Percentiles rank a stretch among this genome's conserved stretches.
Evolutionary conservation across 2,888 invertebrate species (phyloP).

Genomic region (Drosophila maculinotata): DNA sequence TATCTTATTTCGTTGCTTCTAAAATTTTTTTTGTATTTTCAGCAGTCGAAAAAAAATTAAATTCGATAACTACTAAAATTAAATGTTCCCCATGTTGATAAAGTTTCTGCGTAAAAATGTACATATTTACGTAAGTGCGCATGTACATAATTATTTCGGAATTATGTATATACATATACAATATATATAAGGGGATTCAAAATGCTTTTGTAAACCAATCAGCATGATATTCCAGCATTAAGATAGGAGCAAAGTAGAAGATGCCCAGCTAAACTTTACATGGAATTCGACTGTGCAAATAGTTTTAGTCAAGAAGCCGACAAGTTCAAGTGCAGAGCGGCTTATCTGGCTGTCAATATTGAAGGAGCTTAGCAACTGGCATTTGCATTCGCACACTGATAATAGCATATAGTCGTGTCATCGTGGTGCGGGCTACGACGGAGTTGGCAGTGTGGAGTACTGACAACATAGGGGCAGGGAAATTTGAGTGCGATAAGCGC

Average conservation of each 20-base stretch:
- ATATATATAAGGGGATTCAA: neutral
- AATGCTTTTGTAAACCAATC: neutral
- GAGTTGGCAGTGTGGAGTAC: no score
- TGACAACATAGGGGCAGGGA: neutral
- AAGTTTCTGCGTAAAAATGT: neutral
- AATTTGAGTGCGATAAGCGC: conserved; percentile 11
- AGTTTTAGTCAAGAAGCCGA: conserved; percentile 1
- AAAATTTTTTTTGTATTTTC: no score
- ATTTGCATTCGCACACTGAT: conserved; percentile 32
- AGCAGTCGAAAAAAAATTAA: no score
- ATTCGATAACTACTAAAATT: no score
- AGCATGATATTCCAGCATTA: neutral
- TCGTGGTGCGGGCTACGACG: neutral
- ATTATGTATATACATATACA: no score
- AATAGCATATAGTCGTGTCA: conserved; percentile 2
- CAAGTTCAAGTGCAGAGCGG: conserved; percentile 28
- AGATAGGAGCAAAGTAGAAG: neutral
- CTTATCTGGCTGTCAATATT: conserved; percentile 31
- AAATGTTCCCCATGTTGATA: neutral
- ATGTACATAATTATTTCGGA: no score
- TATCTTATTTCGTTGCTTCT: no score
- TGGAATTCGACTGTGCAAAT: conserved; percentile 11
- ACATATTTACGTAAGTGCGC: no score
- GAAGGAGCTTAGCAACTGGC: conserved; percentile 7
- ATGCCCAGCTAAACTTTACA: neutral